phyloP scores from a whole-genome alignment of 2,113 vertebrate species.

The Zosterops borbonicus region DNA sequence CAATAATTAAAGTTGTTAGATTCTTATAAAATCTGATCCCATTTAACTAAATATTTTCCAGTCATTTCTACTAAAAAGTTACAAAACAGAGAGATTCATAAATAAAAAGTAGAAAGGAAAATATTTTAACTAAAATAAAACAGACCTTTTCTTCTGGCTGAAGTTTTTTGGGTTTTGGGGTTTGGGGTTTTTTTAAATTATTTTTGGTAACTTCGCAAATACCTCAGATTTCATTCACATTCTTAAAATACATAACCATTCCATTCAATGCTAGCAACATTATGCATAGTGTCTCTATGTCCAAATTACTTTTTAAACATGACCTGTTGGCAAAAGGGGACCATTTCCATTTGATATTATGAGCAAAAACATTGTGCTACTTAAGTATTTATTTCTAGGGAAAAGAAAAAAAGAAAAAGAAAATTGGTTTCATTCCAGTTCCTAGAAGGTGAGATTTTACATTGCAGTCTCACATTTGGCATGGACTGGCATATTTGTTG shows the following conservation, averaged over 20 bases:
- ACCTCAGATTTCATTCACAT: neutral
- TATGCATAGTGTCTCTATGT: neutral
- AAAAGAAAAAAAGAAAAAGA: fast-evolving
- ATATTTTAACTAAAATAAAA: neutral
- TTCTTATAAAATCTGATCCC: neutral
- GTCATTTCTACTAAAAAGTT: neutral
- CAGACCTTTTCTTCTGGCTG: neutral
- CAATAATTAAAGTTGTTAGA: neutral
- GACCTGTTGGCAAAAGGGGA: neutral
- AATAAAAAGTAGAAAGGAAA: neutral
- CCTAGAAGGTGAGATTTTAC: neutral
- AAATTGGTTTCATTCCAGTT: neutral
- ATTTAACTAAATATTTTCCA: neutral
- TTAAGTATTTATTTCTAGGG: neutral
- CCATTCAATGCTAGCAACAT: neutral
- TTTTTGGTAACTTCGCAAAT: neutral
- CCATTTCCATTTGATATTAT: neutral
- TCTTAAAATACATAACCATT: neutral
- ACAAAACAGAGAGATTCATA: neutral
- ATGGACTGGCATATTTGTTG: neutral
- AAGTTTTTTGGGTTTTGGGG: neutral
- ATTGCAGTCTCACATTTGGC: neutral
- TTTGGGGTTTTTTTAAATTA: neutral
- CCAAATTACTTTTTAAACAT: neutral
- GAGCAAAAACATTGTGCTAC: neutral